These are phyloP conservation scores for Andricus quercusramuli DNA, from an alignment of 2,888 invertebrate genomes.

Conservation along the genomic window DNA sequence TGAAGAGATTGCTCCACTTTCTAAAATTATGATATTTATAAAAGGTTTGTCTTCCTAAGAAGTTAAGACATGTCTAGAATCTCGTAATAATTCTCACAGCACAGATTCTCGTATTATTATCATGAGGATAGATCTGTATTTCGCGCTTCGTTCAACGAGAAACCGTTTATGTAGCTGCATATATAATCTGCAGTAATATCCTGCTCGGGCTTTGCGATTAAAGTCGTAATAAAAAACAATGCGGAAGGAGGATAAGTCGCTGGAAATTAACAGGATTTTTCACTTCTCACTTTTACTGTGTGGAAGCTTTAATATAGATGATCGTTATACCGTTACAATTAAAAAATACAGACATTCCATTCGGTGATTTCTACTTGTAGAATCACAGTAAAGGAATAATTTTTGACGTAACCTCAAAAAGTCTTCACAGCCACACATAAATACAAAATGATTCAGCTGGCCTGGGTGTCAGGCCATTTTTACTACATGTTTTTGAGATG, in stretches of 20 bases:
- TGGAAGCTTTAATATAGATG: background rate
- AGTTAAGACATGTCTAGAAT: slow-evolving; percentile 8
- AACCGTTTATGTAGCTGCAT: slow-evolving; percentile 9
- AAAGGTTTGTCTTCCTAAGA: background rate
- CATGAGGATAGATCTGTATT: slow-evolving; percentile 20
- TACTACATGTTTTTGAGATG: too few relatives aligned
- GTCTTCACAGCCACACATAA: too few relatives aligned
- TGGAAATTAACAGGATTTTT: slow-evolving; percentile 11
- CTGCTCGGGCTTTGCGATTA: slow-evolving; percentile 23
- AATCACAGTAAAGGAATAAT: background rate
- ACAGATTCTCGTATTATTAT: background rate
- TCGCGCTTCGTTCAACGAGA: slow-evolving; percentile 12
- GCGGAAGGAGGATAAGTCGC: slow-evolving; percentile 24
- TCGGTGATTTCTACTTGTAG: too few relatives aligned
- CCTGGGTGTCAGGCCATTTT: too few relatives aligned
- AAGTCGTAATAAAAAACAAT: slow-evolving; percentile 32
- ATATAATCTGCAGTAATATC: slow-evolving; percentile 26
- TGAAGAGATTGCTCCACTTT: background rate
- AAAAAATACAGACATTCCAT: background rate
- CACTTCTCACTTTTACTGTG: background rate
- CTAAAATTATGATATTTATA: background rate
- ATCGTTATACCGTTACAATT: background rate
- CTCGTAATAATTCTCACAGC: background rate
- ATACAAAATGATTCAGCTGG: too few relatives aligned
- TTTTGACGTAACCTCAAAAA: too few relatives aligned